Percentiles rank a stretch among this genome's conserved stretches.
phyloP scores from a whole-genome alignment of 2,113 vertebrate species.

The Leptocoma aspasia region DNA sequence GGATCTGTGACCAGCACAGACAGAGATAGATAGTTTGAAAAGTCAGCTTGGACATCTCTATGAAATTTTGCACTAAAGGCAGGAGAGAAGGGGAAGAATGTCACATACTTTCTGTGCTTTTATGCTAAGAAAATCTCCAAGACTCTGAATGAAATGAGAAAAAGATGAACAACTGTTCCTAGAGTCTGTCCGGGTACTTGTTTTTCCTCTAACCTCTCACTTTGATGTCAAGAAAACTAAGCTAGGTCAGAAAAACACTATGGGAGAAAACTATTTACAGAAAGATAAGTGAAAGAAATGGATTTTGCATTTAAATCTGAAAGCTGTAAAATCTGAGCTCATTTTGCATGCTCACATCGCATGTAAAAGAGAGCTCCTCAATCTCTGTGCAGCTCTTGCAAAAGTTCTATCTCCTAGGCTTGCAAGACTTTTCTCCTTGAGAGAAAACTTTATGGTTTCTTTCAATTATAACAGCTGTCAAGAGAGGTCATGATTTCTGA shows the following conservation, averaged over 20 bases:
- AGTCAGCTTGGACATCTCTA: neutral
- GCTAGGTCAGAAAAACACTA: neutral
- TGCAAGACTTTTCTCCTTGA: neutral
- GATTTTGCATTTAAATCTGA: neutral
- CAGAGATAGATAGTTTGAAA: neutral
- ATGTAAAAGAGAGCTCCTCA: neutral
- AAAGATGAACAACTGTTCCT: neutral
- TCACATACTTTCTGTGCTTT: neutral
- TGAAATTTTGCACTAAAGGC: neutral
- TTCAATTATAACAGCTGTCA: neutral
- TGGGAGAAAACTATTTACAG: neutral
- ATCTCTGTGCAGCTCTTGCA: neutral
- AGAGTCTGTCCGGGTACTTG: neutral
- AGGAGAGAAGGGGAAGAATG: neutral
- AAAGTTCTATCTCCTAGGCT: neutral
- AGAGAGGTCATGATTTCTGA: neutral
- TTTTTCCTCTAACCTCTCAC: neutral
- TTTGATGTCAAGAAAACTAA: neutral
- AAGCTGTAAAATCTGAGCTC: neutral
- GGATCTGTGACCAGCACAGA: neutral
- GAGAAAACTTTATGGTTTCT: neutral
- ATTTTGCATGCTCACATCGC: neutral
- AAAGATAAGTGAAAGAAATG: neutral
- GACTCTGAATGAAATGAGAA: neutral
- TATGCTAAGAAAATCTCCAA: neutral